Conservation (phyloP, 2,797 vertebrate species). For the Peromyscus attwateri region DNA sequence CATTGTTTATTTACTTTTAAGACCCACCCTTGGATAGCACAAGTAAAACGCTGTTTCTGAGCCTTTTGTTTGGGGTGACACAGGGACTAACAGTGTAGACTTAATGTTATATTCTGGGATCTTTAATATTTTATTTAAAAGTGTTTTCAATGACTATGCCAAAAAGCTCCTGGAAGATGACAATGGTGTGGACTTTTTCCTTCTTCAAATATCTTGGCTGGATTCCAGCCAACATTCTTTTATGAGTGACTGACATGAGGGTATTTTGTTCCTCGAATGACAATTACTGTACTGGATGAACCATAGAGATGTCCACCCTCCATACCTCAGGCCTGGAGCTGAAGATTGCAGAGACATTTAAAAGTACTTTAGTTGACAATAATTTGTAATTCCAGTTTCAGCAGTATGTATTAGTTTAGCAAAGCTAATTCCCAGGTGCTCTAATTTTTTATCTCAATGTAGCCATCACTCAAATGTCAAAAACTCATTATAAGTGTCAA, state of each 20-base stretch:
- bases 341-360: slow-evolving; percentile 57
- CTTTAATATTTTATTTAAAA: slow-evolving; percentile 49
- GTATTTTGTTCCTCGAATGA: background rate
- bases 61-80: background rate
- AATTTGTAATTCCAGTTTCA: slow-evolving; percentile 79
- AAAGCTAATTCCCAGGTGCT: slow-evolving; percentile 85
- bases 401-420: slow-evolving; percentile 73
- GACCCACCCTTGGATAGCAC: background rate
- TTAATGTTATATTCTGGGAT: slow-evolving; percentile 47
- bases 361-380: slow-evolving; percentile 79
- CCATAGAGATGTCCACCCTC: slow-evolving; percentile 8
- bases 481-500: slow-evolving; percentile 84
- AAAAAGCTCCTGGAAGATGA: background rate
- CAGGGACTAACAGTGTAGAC: background rate
- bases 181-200: background rate
- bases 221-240: background rate
- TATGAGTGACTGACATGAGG: background rate
- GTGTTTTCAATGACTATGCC: slow-evolving; percentile 31
- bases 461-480: slow-evolving; percentile 88
- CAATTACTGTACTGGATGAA: background rate
- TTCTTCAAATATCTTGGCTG: background rate
- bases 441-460: slow-evolving; percentile 85
- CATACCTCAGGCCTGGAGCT: background rate
- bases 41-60: background rate
- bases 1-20: background rate